Conservation (phyloP, 2,113 vertebrate species). For the Gorsachius goisagi region DNA sequence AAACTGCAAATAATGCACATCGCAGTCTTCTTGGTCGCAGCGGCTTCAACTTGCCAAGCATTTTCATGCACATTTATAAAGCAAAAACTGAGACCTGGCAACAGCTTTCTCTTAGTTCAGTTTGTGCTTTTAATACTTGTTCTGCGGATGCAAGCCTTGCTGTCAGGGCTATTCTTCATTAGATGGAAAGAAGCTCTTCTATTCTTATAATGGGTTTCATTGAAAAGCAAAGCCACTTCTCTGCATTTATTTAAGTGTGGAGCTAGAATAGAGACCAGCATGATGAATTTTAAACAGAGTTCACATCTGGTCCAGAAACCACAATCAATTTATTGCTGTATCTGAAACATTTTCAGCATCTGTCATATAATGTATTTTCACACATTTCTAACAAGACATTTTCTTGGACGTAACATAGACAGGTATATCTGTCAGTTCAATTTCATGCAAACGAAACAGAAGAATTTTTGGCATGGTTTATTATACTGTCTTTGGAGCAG, state of each 20-base stretch:
- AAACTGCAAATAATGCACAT: slow-evolving; percentile 16
- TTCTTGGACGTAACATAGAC: slow-evolving; percentile 76
- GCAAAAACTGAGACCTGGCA: neutral
- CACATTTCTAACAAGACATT: slow-evolving; percentile 76
- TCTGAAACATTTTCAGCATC: slow-evolving; percentile 76
- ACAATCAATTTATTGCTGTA: slow-evolving; percentile 74
- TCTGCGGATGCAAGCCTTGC: neutral
- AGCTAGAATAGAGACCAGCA: slow-evolving; percentile 60
- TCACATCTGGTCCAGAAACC: slow-evolving; percentile 76
- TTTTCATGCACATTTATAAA: slow-evolving; percentile 33
- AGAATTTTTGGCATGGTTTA: slow-evolving; percentile 70
- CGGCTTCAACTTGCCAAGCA: neutral
- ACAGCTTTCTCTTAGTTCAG: neutral
- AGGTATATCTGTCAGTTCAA: slow-evolving; percentile 78
- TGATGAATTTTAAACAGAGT: slow-evolving; percentile 72
- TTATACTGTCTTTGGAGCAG: slow-evolving; percentile 67
- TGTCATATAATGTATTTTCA: slow-evolving; percentile 79
- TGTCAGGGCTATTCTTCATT: slow-evolving; percentile 46
- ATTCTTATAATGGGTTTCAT: slow-evolving; percentile 47
- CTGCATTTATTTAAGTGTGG: slow-evolving; percentile 60
- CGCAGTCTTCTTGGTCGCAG: neutral
- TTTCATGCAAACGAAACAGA: slow-evolving; percentile 74
- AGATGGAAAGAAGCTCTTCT: slow-evolving; percentile 30
- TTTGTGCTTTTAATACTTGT: slow-evolving; percentile 30
- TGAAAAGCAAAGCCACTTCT: slow-evolving; percentile 62